Evolutionary conservation across 2,888 invertebrate species (phyloP).

Genomic region (Acholoe squamosa): DNA sequence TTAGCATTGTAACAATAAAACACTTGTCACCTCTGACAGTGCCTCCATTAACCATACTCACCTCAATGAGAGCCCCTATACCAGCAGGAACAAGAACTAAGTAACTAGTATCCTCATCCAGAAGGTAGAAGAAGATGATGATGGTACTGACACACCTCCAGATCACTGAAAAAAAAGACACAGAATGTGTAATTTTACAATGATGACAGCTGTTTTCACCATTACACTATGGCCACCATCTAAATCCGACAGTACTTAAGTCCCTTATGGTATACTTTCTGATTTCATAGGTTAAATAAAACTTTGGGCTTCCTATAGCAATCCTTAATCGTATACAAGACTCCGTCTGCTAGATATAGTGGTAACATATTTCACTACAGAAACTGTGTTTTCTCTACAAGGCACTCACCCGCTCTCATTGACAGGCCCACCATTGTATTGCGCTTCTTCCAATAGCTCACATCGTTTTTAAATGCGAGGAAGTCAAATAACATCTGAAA

Average conservation of each 20-base stretch:
- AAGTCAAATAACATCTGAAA: constrained; percentile 92
- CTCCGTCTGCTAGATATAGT: too few species aligned
- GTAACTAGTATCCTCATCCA: constrained; percentile 95
- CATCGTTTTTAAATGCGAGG: constrained; percentile 98
- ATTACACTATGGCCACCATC: too few species aligned
- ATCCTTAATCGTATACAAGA: too few species aligned
- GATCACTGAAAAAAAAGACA: constrained; percentile 85
- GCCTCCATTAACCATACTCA: too few species aligned
- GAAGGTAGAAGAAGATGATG: constrained; percentile 94
- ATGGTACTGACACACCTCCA: constrained; percentile 95
- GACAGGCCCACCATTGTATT: constrained; percentile 94
- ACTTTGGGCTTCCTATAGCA: too few species aligned
- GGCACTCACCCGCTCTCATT: constrained; percentile 86
- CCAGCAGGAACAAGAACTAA: constrained; percentile 93
- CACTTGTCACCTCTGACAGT: too few species aligned
- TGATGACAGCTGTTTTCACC: too few species aligned
- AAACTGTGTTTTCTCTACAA: too few species aligned
- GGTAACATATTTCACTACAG: too few species aligned
- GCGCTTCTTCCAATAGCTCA: constrained; percentile 95
- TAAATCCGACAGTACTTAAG: too few species aligned
- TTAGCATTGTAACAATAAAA: background rate
- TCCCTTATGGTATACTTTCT: too few species aligned
- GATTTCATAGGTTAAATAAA: too few species aligned
- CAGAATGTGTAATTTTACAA: background rate
- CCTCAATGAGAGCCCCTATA: constrained; percentile 94